A percentile compares a stretch with the other conserved stretches of the same genome.
These are phyloP conservation scores for Phengaris alcon DNA, from an alignment of 2,888 invertebrate genomes.

Conservation along the genomic window DNA sequence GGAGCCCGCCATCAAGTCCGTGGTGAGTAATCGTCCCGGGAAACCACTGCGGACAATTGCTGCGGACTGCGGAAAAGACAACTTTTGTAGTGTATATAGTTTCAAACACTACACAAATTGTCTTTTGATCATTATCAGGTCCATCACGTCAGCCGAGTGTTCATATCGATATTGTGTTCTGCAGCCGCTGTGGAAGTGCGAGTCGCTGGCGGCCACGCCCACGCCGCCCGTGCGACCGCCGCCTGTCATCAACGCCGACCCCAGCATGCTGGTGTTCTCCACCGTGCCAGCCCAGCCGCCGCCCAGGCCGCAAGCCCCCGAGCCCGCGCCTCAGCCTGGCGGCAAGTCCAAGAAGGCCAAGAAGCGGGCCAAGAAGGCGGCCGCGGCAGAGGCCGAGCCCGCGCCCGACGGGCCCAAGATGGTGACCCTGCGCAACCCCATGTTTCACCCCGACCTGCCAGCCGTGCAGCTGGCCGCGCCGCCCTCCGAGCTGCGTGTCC, in stretches of 20 bases:
- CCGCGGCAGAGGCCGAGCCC: slow-evolving; percentile 45
- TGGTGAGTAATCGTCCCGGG: slow-evolving; percentile 48
- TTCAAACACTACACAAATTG: too few relatives aligned
- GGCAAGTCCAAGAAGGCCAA: slow-evolving; percentile 73
- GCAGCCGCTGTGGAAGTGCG: slow-evolving; percentile 68
- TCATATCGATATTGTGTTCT: background rate
- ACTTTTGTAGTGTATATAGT: too few relatives aligned
- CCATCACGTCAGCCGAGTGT: too few relatives aligned
- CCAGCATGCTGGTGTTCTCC: slow-evolving; percentile 56
- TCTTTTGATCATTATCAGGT: too few relatives aligned
- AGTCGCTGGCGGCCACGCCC: slow-evolving; percentile 56
- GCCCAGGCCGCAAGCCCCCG: slow-evolving; percentile 43
- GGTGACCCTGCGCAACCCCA: slow-evolving; percentile 88
- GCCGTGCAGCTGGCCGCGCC: slow-evolving; percentile 56
- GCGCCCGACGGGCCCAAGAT: slow-evolving; percentile 79
- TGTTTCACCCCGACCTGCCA: slow-evolving; percentile 82
- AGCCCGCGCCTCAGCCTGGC: slow-evolving; percentile 47
- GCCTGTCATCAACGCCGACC: slow-evolving; percentile 71
- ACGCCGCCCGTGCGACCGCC: slow-evolving; percentile 65
- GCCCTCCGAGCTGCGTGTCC: slow-evolving; percentile 60
- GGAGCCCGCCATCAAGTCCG: slow-evolving; percentile 62
- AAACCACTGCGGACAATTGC: background rate
- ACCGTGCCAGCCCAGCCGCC: slow-evolving; percentile 54
- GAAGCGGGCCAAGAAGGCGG: slow-evolving; percentile 66
- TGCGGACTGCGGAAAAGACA: too few relatives aligned